phyloP scores from a whole-genome alignment of 2,113 vertebrate genomes.

The Dolichotis patagonum region DNA sequence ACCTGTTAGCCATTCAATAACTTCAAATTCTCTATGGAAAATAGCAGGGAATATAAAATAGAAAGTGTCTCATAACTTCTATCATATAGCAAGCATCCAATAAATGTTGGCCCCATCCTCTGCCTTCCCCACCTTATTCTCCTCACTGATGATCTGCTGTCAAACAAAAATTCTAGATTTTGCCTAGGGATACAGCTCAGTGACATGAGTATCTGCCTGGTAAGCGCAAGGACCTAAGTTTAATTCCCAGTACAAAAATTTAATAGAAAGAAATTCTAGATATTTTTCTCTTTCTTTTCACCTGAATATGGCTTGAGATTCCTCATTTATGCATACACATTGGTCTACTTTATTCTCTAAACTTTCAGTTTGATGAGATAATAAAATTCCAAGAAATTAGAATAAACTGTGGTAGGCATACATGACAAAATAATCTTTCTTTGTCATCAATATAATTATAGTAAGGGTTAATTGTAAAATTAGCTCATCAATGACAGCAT shows the following conservation, averaged over 20 bases:
- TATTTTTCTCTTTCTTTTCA: neutral
- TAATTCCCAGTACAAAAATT: neutral
- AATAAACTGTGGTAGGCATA: neutral
- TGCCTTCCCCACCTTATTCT: neutral
- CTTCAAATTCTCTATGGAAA: constrained; percentile 57
- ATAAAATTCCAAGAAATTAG: neutral
- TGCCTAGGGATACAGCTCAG: too few species aligned
- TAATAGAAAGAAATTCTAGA: neutral
- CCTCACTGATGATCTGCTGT: neutral
- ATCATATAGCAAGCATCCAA: neutral
- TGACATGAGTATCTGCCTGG: too few species aligned
- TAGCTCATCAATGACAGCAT: neutral
- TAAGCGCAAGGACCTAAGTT: too few species aligned
- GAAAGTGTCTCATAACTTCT: constrained; percentile 17
- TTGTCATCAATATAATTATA: neutral
- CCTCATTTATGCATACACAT: neutral
- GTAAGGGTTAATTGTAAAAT: neutral
- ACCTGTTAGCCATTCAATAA: constrained; percentile 6
- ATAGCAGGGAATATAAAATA: neutral
- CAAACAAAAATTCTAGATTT: neutral
- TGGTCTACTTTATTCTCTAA: neutral
- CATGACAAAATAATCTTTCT: neutral
- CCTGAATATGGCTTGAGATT: neutral
- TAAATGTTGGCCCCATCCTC: neutral
- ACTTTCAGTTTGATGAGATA: neutral